These are phyloP conservation scores for Teleiodes luculella DNA, from an alignment of 2,888 invertebrate species.

Conservation along the genomic window DNA sequence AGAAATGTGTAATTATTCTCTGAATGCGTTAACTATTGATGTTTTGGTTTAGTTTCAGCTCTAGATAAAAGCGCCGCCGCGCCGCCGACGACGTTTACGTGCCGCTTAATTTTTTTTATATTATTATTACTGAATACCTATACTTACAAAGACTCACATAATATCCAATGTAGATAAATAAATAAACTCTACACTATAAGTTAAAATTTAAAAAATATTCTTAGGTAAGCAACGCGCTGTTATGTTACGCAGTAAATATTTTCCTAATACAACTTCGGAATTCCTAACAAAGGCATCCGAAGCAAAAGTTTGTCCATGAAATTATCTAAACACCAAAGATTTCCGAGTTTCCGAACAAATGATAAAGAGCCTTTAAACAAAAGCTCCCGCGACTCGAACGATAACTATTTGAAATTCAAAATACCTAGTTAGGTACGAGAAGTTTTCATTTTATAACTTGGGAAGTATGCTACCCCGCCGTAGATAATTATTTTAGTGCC, in stretches of 20 bases:
- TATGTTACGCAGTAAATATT: background rate
- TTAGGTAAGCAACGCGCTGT: background rate
- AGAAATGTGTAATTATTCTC: too few relatives aligned
- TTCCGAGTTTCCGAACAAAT: conserved; percentile 10
- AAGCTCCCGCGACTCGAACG: conserved; percentile 8
- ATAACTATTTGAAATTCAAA: conserved; percentile 18
- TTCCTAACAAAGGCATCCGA: conserved; percentile 5
- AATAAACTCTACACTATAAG: too few relatives aligned
- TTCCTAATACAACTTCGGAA: background rate
- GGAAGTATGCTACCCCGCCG: background rate
- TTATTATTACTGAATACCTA: too few relatives aligned
- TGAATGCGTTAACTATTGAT: too few relatives aligned
- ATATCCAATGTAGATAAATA: too few relatives aligned
- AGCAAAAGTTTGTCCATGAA: background rate
- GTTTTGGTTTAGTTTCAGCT: too few relatives aligned
- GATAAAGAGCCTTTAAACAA: conserved; percentile 12
- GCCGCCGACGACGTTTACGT: too few relatives aligned
- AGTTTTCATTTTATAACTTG: conserved; percentile 11
- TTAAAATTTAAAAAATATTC: too few relatives aligned
- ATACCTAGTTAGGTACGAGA: conserved; percentile 12
- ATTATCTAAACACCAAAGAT: conserved; percentile 17
- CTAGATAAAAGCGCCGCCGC: too few relatives aligned
- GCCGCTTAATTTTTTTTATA: too few relatives aligned
- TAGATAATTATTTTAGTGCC: conserved; percentile 3
- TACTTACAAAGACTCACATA: too few relatives aligned